Percentiles rank a stretch among this genome's conserved stretches.
These are phyloP conservation scores for Frankliniella intonsa DNA, from an alignment of 2,888 invertebrate species.

Conservation along the genomic window DNA sequence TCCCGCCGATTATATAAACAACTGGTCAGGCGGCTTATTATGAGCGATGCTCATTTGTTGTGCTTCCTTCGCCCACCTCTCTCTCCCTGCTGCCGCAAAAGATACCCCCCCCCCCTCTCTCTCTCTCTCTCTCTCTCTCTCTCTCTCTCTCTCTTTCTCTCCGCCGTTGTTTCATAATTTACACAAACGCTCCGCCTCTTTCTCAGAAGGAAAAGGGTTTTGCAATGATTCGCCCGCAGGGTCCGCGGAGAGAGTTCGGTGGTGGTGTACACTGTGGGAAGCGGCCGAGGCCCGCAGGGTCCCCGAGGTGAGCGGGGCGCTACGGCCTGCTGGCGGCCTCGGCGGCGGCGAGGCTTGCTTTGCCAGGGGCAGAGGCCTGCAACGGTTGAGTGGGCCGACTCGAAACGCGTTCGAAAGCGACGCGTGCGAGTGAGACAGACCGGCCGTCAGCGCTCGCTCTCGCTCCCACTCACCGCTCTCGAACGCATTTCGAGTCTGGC, in stretches of 20 bases:
- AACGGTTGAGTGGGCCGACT: too few species aligned
- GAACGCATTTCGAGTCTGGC: too few species aligned
- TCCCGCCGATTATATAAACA: slow-evolving; percentile 12
- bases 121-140: not conserved
- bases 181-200: not conserved
- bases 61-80: not conserved
- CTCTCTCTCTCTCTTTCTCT: not conserved
- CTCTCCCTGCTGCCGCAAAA: not conserved
- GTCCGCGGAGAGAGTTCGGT: too few species aligned
- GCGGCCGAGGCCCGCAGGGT: too few species aligned
- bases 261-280: too few species aligned
- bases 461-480: too few species aligned
- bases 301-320: too few species aligned
- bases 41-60: slow-evolving; percentile 13
- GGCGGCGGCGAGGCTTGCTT: not conserved
- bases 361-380: too few species aligned
- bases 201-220: not conserved
- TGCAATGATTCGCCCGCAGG: not conserved
- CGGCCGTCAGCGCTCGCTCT: too few species aligned
- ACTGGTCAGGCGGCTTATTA: slow-evolving; percentile 25
- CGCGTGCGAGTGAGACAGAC: too few species aligned
- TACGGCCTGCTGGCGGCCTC: not conserved
- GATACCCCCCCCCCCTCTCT: not conserved
- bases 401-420: too few species aligned
- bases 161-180: not conserved